Evolutionary conservation across 2,797 vertebrate genomes (phyloP), one percentile per base, ranked within the genome.

Genomic region (Astyanax mexicanus): DNA sequence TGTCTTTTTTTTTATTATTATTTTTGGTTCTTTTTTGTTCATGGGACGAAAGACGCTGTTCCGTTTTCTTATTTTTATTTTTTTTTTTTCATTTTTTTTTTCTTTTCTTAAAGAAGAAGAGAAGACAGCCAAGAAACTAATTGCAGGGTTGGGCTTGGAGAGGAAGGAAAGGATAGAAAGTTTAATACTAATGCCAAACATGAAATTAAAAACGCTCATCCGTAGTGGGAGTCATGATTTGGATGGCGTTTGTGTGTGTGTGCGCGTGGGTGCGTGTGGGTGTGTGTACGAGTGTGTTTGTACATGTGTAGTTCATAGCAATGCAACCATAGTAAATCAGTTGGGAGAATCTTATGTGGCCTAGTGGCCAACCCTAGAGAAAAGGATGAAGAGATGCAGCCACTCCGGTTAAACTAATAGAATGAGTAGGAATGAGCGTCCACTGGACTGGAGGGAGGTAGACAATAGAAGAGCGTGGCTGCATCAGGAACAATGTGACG

Each of bases 111-210:
- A 60, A 77, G 81, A 76, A 86, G 88, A 88, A 72, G 82, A 86
- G 84, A 75, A 69, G 80, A 82, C 67, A 58, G 74, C 55, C 54
- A 83, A 64, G 68, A 21, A 78, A 80, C 79, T 15, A 38, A 75
- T 69, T 68, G 68, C 42, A 69, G 60, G 61, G 58, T 62, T 69
- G 42, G 51, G 45, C 69, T 83, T 83, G 81, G 60, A 84, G 75
- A 81, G 76, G 80, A 80, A 79, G 82, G 81, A 76, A 49, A 62
- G 71, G 38, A 35, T 65, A 77, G 68, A 64, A 54, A 64, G 81
- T 68, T 40, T 2, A 81, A 74, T 78, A 86, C 82, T 78, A 86
- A 91, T 92, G 92, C 91, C 92, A 92, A 93, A 91, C 80, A 69
- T 12, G 71, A 90, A 87, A 88, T 90, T 90, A 86, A 85, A 88